phyloP scores from a whole-genome alignment of 2,113 vertebrate species.

The Fulica atra region DNA sequence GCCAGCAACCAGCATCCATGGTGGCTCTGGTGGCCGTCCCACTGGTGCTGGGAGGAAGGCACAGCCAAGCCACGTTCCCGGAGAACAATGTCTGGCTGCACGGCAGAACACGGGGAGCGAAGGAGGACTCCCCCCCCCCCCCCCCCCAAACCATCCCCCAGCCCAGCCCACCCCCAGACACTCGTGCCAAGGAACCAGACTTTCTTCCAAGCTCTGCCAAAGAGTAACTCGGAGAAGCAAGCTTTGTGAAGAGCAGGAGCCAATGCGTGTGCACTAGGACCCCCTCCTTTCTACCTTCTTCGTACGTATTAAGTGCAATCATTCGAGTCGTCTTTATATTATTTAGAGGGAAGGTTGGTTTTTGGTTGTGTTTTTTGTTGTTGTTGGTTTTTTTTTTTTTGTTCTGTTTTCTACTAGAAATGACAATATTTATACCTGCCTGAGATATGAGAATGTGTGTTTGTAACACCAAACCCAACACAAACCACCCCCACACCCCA shows the following conservation, averaged over 20 bases:
- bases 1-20: neutral
- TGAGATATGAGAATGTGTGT: conserved; percentile 71
- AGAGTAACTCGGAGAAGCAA: conserved; percentile 75
- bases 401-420: conserved; percentile 69
- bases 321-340: conserved; percentile 79
- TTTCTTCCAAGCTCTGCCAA: conserved; percentile 82
- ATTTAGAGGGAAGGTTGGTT: conserved; percentile 73
- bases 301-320: conserved; percentile 86
- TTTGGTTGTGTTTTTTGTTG: neutral
- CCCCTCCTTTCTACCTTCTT: conserved; percentile 79
- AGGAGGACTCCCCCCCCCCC: neutral
- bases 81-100: conserved; percentile 70
- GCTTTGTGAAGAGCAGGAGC: conserved; percentile 73
- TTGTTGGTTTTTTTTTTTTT: neutral
- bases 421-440: conserved; percentile 83
- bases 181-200: conserved; percentile 70
- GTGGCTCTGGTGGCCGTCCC: neutral
- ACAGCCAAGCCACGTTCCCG: conserved; percentile 58
- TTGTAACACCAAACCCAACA: conserved; percentile 1
- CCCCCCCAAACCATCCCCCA: too few relatives aligned
- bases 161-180: neutral
- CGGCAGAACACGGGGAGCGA: conserved; percentile 22
- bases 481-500: neutral
- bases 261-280: conserved; percentile 80
- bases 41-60: neutral